phyloP scores from a whole-genome alignment of 2,113 vertebrate species.

The Mobula birostris region DNA sequence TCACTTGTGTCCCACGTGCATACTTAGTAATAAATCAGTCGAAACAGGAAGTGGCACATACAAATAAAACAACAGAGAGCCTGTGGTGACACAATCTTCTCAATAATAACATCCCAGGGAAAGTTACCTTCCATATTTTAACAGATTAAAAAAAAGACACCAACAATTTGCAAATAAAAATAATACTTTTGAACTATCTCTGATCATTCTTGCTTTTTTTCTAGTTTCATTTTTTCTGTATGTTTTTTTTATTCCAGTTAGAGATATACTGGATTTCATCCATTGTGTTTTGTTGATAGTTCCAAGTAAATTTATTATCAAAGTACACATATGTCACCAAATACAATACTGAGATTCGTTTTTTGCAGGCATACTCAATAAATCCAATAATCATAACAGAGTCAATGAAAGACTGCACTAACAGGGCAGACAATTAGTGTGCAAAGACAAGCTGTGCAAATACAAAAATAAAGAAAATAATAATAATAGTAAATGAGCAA shows the following conservation, averaged over 20 bases:
- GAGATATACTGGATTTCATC: no score
- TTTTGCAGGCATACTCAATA: no score
- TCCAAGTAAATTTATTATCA: no score
- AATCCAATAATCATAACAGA: no score
- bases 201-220: neutral
- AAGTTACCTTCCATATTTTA: neutral
- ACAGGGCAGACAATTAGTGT: no score
- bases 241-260: neutral
- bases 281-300: no score
- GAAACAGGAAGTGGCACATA: neutral
- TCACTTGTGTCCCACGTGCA: neutral
- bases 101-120: neutral
- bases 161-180: neutral
- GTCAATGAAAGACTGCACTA: no score
- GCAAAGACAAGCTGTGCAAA: no score
- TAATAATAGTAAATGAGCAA: no score
- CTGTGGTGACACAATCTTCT: neutral
- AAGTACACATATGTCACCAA: no score
- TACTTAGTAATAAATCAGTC: neutral
- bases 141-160: neutral
- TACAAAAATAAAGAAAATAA: no score
- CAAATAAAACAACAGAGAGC: neutral
- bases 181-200: neutral
- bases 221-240: neutral
- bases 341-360: no score